Conservation (phyloP, 1,140 invertebrate genomes). For the Drosophila parvula region DNA sequence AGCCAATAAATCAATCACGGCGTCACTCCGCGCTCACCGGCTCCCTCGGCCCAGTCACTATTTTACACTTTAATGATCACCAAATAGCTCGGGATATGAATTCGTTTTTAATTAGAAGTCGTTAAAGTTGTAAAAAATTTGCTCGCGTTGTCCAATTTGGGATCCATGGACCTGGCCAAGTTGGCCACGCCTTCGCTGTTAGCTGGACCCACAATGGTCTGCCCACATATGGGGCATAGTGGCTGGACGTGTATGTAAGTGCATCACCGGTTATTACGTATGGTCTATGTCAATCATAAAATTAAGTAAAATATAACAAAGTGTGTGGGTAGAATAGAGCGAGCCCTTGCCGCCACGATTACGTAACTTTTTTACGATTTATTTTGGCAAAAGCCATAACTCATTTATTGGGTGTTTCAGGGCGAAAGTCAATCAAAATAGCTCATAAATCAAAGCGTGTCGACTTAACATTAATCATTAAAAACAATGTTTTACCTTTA, state of each 20-base stretch:
- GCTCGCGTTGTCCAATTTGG: slow-evolving; percentile 61
- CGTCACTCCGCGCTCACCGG: slow-evolving; percentile 45
- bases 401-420: slow-evolving; percentile 14
- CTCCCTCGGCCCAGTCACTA: slow-evolving; percentile 40
- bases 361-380: slow-evolving; percentile 4
- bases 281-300: slow-evolving; percentile 41
- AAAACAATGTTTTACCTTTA: slow-evolving; percentile 6
- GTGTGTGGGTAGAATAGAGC: background rate
- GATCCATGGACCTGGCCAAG: slow-evolving; percentile 29
- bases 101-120: slow-evolving; percentile 80
- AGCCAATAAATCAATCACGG: slow-evolving; percentile 78
- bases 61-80: slow-evolving; percentile 81
- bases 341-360: background rate
- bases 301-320: slow-evolving; percentile 22
- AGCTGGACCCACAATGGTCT: slow-evolving; percentile 17
- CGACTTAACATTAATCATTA: slow-evolving; percentile 2
- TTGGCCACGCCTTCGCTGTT: slow-evolving; percentile 8
- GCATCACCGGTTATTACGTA: slow-evolving; percentile 27
- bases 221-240: slow-evolving; percentile 20
- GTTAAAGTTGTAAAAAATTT: slow-evolving; percentile 80
- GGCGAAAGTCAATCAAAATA: slow-evolving; percentile 34
- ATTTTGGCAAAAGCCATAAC: slow-evolving; percentile 6
- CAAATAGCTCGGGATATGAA: slow-evolving; percentile 73
- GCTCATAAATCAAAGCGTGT: slow-evolving; percentile 18
- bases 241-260: slow-evolving; percentile 23